Base-by-base conservation (phyloP, 2,888 invertebrate genomes). In the Catocala nupta region DNA sequence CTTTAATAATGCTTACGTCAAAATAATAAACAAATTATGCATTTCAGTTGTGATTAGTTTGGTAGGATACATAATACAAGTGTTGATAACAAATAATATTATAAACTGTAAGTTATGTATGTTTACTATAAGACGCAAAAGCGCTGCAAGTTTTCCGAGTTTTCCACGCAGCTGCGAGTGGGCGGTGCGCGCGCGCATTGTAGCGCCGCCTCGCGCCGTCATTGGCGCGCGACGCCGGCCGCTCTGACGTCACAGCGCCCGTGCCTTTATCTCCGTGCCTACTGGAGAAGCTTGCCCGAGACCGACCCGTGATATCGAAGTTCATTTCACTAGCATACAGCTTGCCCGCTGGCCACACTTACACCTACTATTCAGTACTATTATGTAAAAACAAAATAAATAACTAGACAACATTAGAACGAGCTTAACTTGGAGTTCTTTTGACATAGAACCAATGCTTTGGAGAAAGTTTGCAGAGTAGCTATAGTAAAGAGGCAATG, bases 201-300 rank as follows among this genome's bases (percentile, higher is more conserved):
- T 73, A 81, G 88, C 86, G 80, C 91, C 93, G 92, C 90, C 91
- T 90, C 82, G 84, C 78, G 53, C 66, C 80, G 86, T 86, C 78
- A 93, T 93, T 92, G 93, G 93, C 80, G 81, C 85, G 68, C 81
- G 71, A 65, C 59, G 81, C 88, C 82, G 92, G 78, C 91, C 93
- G 84, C 88, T 90, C 81, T 93, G 92, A 94, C 93, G 93, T 94
- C 93, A 93, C 79, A 67, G 80, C 86, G 85, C 84, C 81, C 82
- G 85, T 85, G 76, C 75, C 72, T 75, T 84, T 88, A 87, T 87
- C 87, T 83, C 63, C 81, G 81, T 84, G 81, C 85, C 81, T 84
- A 83, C 86, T 76, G 80, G 78, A 78, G 80, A 75, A 72, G 70
- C 75, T 70, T 73, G 70, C 63, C 36, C 36, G 2, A 39, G 36